Conservation (phyloP, 2,113 vertebrate genomes). For the Cinclus cinclus region DNA sequence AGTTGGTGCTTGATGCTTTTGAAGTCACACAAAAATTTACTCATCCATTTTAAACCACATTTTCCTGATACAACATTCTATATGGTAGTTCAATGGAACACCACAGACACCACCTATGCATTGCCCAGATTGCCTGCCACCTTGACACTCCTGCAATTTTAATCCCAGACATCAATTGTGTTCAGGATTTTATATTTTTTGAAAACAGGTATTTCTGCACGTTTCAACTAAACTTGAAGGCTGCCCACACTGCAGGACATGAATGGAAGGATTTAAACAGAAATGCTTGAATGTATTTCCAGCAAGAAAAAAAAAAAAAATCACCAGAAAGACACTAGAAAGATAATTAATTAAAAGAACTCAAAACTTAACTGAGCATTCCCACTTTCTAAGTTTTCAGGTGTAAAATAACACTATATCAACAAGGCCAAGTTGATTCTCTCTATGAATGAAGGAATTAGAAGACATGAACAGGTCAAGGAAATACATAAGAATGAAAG, state of each 20-base stretch:
- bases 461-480: not conserved
- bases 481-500: not conserved
- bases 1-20: not conserved
- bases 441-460: not conserved
- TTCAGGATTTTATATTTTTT: not conserved
- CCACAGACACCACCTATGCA: not conserved
- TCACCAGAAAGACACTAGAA: not conserved
- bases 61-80: not conserved
- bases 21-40: not conserved
- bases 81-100: not conserved
- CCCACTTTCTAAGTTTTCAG: not conserved
- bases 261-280: not conserved
- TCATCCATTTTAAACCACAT: not conserved
- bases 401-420: not conserved
- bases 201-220: not conserved
- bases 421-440: not conserved
- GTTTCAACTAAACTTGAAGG: not conserved
- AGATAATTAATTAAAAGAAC: not conserved
- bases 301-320: not conserved
- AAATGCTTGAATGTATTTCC: not conserved
- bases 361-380: not conserved
- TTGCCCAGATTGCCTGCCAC: not conserved
- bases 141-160: not conserved
- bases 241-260: no score
- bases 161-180: not conserved